Evolutionary conservation across 2,888 invertebrate species (phyloP).

Genomic region (Linnaemya vulpina): DNA sequence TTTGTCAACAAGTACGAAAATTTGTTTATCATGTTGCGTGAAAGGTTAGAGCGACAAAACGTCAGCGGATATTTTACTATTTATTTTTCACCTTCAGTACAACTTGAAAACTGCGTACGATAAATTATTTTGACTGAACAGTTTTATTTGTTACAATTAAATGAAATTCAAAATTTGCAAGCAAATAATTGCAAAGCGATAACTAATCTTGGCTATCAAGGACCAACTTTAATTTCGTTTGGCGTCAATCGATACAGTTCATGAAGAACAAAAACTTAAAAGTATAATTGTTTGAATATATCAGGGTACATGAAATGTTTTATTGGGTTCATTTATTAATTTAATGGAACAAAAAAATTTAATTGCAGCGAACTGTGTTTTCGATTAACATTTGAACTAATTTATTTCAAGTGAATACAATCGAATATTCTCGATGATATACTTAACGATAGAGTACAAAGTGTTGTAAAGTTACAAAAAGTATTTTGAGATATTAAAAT

Average conservation of each 20-base stretch:
- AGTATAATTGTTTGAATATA: constrained; percentile 6
- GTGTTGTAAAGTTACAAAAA: too few relatives aligned
- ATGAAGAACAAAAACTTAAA: constrained; percentile 17
- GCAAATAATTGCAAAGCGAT: neutral
- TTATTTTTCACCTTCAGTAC: constrained; percentile 51
- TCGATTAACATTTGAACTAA: neutral
- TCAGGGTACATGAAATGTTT: neutral
- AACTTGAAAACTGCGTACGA: constrained; percentile 42
- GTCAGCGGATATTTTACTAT: neutral
- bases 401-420: neutral
- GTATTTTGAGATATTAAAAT: too few relatives aligned
- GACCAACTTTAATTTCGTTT: constrained; percentile 25
- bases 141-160: constrained; percentile 49
- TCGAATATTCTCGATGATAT: neutral
- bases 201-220: constrained; percentile 59
- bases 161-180: constrained; percentile 50
- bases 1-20: neutral
- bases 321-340: constrained; percentile 5
- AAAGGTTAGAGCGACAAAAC: constrained; percentile 47
- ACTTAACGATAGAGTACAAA: neutral
- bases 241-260: neutral
- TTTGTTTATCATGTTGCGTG: constrained; percentile 21
- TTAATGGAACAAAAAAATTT: neutral
- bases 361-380: neutral
- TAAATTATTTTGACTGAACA: constrained; percentile 33